Evolutionary conservation across 2,797 vertebrate species (phyloP).

Genomic region (Crocodylus rhombifer): DNA sequence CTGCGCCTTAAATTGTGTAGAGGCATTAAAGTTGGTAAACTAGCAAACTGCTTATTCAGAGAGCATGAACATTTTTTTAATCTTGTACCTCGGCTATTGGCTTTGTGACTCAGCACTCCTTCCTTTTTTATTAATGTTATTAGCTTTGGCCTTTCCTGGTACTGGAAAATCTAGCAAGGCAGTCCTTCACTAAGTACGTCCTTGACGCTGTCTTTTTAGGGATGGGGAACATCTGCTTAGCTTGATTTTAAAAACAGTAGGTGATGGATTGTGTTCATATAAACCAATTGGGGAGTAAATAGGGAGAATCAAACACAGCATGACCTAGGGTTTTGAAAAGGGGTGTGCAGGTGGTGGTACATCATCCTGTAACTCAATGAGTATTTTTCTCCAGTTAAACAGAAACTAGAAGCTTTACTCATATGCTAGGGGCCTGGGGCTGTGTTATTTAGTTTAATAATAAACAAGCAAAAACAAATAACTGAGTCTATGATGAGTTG

Average conservation of each 20-base stretch:
- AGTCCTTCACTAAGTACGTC: neutral
- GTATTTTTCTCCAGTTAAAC: no score
- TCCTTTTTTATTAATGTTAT: neutral
- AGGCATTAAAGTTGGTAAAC: neutral
- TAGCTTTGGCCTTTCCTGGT: slow-evolving; percentile 7
- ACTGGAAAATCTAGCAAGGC: neutral
- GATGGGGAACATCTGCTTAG: neutral
- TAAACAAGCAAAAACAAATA: no score
- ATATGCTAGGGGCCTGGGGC: no score
- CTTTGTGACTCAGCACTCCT: neutral
- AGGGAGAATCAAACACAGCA: no score
- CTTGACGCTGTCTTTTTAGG: neutral
- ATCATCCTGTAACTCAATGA: no score
- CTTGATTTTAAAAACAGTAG: neutral
- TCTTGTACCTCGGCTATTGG: neutral
- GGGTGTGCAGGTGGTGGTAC: no score
- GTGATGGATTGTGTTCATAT: neutral
- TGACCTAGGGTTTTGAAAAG: no score
- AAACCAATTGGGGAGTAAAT: neutral
- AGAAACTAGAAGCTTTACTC: no score
- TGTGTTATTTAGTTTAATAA: no score
- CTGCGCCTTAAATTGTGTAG: no score
- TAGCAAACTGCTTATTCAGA: neutral
- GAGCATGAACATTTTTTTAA: neutral
- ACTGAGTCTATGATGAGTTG: no score